Base-by-base conservation (phyloP, 2,888 invertebrate species). In the Magallana nippona region DNA sequence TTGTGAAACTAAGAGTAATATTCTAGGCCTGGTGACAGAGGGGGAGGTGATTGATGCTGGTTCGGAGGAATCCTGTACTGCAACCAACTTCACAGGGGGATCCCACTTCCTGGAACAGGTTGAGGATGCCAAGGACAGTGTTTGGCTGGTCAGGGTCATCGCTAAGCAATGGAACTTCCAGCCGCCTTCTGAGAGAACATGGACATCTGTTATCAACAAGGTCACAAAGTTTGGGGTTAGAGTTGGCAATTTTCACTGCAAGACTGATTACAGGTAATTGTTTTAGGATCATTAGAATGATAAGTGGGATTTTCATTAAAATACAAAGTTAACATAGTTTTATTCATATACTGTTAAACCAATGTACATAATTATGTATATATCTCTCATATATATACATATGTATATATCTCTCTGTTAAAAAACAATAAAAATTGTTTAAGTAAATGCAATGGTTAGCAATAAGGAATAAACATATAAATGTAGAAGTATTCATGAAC, bases 111-210 rank as follows among this genome's bases (percentile, higher is more conserved):
- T 94, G 85, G 94, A 94, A 19, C 82, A 89, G 89, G 95, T 95
- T 10, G 95, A 95, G 88, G 95, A 95, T 89, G 94, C 95, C 32
- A 95, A 95, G 90, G 95, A 95, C 91, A 95, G 95, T 88, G 95
- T 95, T 13, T 95, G 95, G 95, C 90, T 95, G 62, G 94, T 95
- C 1, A 95, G 95, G 89, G 95, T 95, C 1, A 89, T 94, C 19
- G 91, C 93, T 83, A 60, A 91, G 83, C 86, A 87, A 56, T 78
- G 82, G 78, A 84, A 84, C 32, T 80, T 87, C 1, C 82, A 84
- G 5, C 79, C 89, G 22, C 85, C 89, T 2, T 85, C 88, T 10
- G 90, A 91, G 44, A 82, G 85, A 13, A 92, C 93, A 83, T 95
- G 95, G 95, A 92, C 92, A 60, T 86, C 91, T 55, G 92, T 95